Base-by-base conservation (phyloP, 37 sponge, comb jelly and placozoan genomes). In the Beroe forskalii region DNA sequence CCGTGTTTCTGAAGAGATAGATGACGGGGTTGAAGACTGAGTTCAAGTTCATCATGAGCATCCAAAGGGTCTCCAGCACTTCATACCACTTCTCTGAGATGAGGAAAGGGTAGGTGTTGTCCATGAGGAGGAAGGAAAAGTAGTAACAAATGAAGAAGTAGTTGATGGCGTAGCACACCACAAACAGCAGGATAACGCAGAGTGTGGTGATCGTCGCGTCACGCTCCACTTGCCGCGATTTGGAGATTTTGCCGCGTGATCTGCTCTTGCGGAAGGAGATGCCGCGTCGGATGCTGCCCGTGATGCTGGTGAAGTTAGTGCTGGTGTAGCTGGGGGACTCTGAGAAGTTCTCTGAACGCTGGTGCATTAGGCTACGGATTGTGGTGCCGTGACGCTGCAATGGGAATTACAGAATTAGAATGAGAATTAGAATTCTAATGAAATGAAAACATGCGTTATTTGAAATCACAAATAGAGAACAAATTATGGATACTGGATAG, bases 91-190 rank as follows among this genome's bases (percentile, higher is more conserved):
- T 42, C 4, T 42, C 48, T 1, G 30, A 4, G 28, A 44, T 44
- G 28, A 1, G 27, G 17, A 69, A 69, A 22, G 86, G 44, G n/a
- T 24, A 41, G 66, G 66, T 64, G 4, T 80, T 20, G 4, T 25
- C 86, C 43, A 44, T 23, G 30, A 44, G 38, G 8, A 80, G 40
- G 27, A 42, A 80, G 6, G 28, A 32, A 25, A 41, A 44, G 86
- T 80, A 80, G 55, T 44, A 44, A 48, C 44, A 41, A 3, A 80
- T 44, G 55, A 80, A 80, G 31, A 41, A 80, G 55, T 80, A 80
- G 86, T 80, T 41, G 86, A 80, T 38, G 22, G 55, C 22, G 86
- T 80, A 80, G 55, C 86, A 80, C 27, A 80, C 55, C 1, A 80
- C 86, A 43, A 80, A 80, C 9, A 32, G n/a, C 55, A 41, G 30